Conservation (phyloP, 2,113 vertebrate species). For the Heterochromis multidens region DNA sequence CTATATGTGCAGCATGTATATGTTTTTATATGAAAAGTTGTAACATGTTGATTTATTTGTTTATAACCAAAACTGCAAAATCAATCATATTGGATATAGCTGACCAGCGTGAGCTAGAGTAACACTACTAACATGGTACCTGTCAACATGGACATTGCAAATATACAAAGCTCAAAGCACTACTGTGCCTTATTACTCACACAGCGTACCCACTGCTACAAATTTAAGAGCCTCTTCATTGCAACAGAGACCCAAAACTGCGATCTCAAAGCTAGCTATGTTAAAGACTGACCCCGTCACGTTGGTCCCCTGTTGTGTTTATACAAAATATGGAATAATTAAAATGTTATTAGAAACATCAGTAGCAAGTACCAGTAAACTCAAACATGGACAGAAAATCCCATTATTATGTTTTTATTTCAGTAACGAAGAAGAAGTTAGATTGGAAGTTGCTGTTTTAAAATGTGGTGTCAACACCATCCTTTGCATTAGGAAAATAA, state of each 20-base stretch:
- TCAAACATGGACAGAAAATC: not conserved
- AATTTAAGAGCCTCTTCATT: not conserved
- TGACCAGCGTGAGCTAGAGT: not conserved
- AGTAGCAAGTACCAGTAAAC: not conserved
- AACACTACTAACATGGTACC: not conserved
- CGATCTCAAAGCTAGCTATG: not conserved
- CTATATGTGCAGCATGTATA: not conserved
- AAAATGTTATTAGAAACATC: not conserved
- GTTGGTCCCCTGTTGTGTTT: not conserved
- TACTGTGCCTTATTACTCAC: not conserved
- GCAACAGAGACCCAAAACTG: not conserved
- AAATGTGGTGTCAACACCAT: conserved; percentile 1
- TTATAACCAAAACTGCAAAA: not conserved
- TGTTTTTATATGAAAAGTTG: not conserved
- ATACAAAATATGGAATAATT: not conserved
- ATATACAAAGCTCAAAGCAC: not conserved
- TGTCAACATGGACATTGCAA: not conserved
- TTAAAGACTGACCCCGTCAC: not conserved
- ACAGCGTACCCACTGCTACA: not conserved
- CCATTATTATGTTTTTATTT: not conserved
- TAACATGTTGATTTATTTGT: not conserved
- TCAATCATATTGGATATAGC: not conserved
- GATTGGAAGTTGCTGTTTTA: not conserved
- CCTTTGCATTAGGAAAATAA: conserved; percentile 8
- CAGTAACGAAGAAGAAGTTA: not conserved